These are phyloP conservation scores for Noctua janthina DNA, from an alignment of 2,888 invertebrate species.

Conservation along the genomic window DNA sequence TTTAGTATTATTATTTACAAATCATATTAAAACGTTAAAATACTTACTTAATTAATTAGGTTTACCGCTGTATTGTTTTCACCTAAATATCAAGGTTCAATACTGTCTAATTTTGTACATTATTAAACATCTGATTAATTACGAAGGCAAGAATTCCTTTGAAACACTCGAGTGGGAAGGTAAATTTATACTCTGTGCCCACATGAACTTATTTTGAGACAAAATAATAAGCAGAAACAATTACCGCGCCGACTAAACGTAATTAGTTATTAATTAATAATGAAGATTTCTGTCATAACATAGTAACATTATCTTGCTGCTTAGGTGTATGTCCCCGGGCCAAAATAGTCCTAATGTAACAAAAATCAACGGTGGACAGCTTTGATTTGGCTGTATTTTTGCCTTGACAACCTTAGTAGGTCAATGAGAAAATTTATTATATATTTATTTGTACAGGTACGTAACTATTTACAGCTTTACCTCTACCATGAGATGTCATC, in stretches of 20 bases:
- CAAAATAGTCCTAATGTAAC: too few species aligned
- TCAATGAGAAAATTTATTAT: not conserved
- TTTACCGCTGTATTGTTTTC: not conserved
- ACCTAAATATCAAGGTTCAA: not conserved
- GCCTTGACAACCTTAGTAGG: not conserved
- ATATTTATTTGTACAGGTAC: too few species aligned
- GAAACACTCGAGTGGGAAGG: not conserved
- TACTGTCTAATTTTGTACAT: not conserved
- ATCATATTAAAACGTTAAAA: not conserved
- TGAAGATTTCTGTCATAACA: not conserved
- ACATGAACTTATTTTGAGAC: not conserved
- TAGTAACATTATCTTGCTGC: not conserved
- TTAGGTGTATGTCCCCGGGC: not conserved
- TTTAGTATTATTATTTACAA: not conserved
- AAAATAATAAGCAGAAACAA: not conserved
- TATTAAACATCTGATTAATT: not conserved
- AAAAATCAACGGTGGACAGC: not conserved
- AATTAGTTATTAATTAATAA: not conserved
- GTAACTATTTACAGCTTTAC: too few species aligned
- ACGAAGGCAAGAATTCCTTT: not conserved
- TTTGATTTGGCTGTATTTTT: not conserved
- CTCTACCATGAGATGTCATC: too few species aligned
- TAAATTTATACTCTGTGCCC: not conserved
- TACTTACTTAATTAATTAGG: not conserved
- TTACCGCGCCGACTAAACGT: not conserved